phyloP scores from a whole-genome alignment of 2,888 invertebrate genomes.

The Tetropium fuscum region DNA sequence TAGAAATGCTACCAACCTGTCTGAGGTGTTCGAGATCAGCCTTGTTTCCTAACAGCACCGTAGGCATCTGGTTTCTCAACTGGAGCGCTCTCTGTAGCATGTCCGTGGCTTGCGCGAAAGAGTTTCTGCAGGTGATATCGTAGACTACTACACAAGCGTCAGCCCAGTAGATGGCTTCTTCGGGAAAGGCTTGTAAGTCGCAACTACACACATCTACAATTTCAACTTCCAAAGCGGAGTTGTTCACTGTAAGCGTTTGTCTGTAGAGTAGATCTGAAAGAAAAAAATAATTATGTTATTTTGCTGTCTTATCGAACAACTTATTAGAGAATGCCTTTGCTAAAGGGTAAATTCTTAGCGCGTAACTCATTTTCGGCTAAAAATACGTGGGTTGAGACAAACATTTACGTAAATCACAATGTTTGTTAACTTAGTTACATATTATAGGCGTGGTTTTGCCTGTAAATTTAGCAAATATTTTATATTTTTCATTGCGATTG shows the following conservation, averaged over 20 bases:
- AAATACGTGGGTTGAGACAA: neutral
- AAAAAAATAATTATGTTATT: slow-evolving; percentile 45
- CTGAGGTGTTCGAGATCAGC: slow-evolving; percentile 82
- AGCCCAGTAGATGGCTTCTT: slow-evolving; percentile 79
- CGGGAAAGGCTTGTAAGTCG: slow-evolving; percentile 67
- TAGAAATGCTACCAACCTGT: slow-evolving; percentile 69
- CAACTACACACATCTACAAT: slow-evolving; percentile 85
- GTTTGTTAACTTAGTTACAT: neutral
- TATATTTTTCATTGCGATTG: too few relatives aligned
- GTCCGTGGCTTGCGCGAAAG: slow-evolving; percentile 77
- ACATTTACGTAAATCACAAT: neutral
- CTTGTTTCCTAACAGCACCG: slow-evolving; percentile 82
- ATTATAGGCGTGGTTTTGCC: neutral
- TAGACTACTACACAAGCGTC: slow-evolving; percentile 84
- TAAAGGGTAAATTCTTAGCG: neutral
- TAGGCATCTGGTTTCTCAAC: slow-evolving; percentile 66
- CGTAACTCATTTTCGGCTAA: neutral
- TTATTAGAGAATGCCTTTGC: neutral
- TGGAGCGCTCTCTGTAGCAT: slow-evolving; percentile 71
- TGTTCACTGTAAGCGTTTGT: slow-evolving; percentile 80
- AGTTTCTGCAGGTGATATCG: slow-evolving; percentile 79
- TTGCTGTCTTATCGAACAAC: too few relatives aligned
- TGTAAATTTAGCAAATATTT: too few relatives aligned
- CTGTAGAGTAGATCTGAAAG: slow-evolving; percentile 81
- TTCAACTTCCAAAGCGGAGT: slow-evolving; percentile 79